Base-by-base conservation (phyloP, 2,888 invertebrate genomes). In the Patella pellucida region DNA sequence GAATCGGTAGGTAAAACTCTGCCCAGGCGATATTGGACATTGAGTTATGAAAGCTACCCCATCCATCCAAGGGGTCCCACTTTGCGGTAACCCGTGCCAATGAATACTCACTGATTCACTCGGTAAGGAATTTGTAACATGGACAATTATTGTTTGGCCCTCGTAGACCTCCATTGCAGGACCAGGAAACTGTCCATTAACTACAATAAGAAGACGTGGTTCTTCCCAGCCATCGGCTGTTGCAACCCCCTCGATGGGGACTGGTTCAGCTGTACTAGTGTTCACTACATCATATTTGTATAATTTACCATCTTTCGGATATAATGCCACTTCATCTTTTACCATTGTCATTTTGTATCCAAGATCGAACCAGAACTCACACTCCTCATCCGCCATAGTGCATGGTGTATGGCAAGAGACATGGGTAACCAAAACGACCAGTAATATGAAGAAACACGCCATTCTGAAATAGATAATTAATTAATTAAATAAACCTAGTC, bases 331-430 rank as follows among this genome's bases (percentile, higher is more conserved):
- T 69, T 80, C 70, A 4, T 52, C 80, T 4, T 80, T 70, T 80
- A 83, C 81, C 86, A 86, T 86, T 2, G 86, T 86, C 11, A 85
- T 76, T 16, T 51, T 68, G 51, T 79, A 77, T 2, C 79, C 78
- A 11, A 84, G 19, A 27, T 79, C 77, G 31, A 84, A 76, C 68
- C 79, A 72, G 72, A 82, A 84, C 11, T 79, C 82, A 52, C 84
- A 84, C 12, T 74, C 76, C 12, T 73, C 74, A 52, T 79, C 77
- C 31, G 68, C 52, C 69, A 79, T 79, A 3, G n/a, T 19, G 41
- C 84, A 84, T 27, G 19, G 0, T 41, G 9, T 41, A 41, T 41
- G 41, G 9, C 41, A 41, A 9, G 41, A 41, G 41, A 41, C 41
- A 1, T 41, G 7, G 41, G 41, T 41, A 41, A 41, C 41, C 41